Conservation (phyloP, 2,888 invertebrate species). For the Copidosoma aretas region DNA sequence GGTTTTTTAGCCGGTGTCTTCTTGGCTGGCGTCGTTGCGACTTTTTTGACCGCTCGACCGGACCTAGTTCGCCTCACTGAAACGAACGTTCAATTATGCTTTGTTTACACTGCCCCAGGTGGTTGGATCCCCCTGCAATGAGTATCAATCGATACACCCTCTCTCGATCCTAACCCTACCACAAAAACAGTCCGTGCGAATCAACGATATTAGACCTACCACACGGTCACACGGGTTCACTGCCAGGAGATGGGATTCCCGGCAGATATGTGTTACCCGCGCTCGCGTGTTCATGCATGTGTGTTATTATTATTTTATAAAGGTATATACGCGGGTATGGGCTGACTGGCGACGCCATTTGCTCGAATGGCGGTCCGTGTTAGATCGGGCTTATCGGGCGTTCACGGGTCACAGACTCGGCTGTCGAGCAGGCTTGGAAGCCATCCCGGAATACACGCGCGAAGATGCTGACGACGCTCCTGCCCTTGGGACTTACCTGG, state of each 20-base stretch:
- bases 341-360: slow-evolving; percentile 46
- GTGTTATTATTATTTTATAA: not conserved
- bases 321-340: not conserved
- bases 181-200: too few relatives aligned
- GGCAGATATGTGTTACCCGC: not conserved
- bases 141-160: not conserved
- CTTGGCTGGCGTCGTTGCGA: slow-evolving; percentile 47
- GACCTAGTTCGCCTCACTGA: slow-evolving; percentile 69
- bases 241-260: too few relatives aligned
- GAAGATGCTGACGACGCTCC: not conserved
- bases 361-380: slow-evolving; percentile 52
- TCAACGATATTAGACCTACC: too few relatives aligned
- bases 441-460: too few relatives aligned
- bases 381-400: slow-evolving; percentile 19
- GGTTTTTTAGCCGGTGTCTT: slow-evolving; percentile 56
- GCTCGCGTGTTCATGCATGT: not conserved
- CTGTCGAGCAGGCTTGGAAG: too few relatives aligned
- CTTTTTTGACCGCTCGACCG: slow-evolving; percentile 62
- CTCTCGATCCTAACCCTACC: too few relatives aligned
- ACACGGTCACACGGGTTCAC: too few relatives aligned
- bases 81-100: slow-evolving; percentile 33
- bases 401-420: slow-evolving; percentile 3
- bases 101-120: too few relatives aligned
- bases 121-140: not conserved
- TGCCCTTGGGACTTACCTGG: slow-evolving; percentile 49